Conservation (phyloP, 1,140 invertebrate species). For the Calliphora vicina region DNA sequence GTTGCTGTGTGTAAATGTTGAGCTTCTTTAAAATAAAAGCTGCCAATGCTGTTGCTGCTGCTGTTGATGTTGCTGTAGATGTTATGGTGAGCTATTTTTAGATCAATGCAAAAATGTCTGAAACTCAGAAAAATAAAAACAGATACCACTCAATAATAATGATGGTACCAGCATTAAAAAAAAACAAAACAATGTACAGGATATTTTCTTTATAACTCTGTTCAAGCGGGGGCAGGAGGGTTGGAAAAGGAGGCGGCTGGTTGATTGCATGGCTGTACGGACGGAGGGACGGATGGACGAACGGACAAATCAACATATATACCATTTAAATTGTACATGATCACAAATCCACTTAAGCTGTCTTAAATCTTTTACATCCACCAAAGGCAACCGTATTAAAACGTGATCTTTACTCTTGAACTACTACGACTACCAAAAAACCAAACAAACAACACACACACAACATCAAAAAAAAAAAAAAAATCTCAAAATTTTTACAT, state of each 20-base stretch:
- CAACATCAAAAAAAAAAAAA: background rate
- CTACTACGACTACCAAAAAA: conserved; percentile 8
- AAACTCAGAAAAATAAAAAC: background rate
- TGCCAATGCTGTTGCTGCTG: background rate
- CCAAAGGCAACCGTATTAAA: conserved; percentile 15
- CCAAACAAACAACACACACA: background rate
- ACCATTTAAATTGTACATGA: conserved; percentile 33
- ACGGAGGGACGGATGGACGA: background rate
- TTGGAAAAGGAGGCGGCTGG: too few species aligned
- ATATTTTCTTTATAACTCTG: too few species aligned
- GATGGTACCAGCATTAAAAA: background rate
- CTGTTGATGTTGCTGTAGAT: background rate
- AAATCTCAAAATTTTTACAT: background rate
- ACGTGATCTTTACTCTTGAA: conserved; percentile 29
- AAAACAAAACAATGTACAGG: conserved; percentile 50
- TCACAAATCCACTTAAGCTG: conserved; percentile 50
- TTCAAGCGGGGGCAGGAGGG: background rate
- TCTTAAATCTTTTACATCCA: conserved; percentile 40
- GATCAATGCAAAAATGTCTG: background rate
- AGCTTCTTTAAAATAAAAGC: background rate
- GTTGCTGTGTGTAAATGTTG: background rate
- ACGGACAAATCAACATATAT: conserved; percentile 1
- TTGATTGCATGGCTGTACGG: too few species aligned
- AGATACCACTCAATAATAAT: conserved; percentile 2
- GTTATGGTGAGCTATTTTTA: background rate